Percentiles rank a stretch among this genome's conserved stretches.
Evolutionary conservation across 2,113 vertebrate genomes (phyloP).

Genomic region (Nycticebus coucang): DNA sequence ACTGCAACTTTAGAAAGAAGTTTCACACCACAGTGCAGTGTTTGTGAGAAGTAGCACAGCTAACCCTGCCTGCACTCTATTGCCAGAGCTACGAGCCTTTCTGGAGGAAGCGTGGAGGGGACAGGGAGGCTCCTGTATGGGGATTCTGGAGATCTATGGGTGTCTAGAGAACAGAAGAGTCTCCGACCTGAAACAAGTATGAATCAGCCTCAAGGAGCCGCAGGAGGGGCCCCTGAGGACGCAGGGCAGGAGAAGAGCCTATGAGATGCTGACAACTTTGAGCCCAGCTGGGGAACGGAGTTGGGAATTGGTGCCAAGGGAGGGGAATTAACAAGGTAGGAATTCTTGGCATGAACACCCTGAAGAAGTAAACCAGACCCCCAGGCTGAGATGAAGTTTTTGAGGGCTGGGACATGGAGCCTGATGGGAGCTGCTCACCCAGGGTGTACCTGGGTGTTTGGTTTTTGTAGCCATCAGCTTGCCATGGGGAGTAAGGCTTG

Average conservation of each 20-base stretch:
- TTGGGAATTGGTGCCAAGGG: background rate
- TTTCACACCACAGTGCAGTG: background rate
- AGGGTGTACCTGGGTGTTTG: fast-evolving
- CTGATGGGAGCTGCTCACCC: fast-evolving
- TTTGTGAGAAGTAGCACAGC: background rate
- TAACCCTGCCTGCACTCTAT: fast-evolving
- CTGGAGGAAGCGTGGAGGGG: background rate
- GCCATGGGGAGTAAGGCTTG: background rate
- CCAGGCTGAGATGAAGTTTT: too few relatives aligned
- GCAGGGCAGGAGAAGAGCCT: fast-evolving
- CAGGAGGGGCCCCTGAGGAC: background rate
- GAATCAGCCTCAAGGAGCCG: background rate
- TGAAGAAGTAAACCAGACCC: background rate
- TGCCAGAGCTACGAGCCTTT: background rate
- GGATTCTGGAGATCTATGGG: background rate
- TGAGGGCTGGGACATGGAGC: background rate
- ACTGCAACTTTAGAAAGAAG: background rate
- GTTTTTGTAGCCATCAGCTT: background rate
- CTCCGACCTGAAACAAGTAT: background rate
- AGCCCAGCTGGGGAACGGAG: background rate
- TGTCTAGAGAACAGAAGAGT: background rate
- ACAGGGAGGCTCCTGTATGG: background rate
- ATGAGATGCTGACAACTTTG: background rate
- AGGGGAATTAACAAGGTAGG: background rate
- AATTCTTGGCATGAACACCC: background rate